Conservation (phyloP, 2,113 vertebrate genomes). For the Apodemus speciosus region DNA sequence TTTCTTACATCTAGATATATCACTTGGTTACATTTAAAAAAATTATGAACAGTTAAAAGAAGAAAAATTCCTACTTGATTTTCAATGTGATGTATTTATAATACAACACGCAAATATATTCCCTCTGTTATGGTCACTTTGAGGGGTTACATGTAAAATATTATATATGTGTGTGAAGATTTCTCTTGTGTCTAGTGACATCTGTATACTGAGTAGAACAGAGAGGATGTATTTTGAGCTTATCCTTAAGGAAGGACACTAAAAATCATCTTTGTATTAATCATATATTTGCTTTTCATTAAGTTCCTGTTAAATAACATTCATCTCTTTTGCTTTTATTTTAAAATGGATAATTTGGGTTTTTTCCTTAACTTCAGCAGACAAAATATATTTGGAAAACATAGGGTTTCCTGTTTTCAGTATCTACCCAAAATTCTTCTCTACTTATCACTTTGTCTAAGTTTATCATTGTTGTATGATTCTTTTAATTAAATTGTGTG, state of each 20-base stretch:
- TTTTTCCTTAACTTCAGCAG: neutral
- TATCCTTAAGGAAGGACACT: neutral
- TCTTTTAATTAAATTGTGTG: neutral
- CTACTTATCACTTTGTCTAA: neutral
- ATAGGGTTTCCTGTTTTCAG: neutral
- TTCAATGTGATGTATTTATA: neutral
- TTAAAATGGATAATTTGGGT: neutral
- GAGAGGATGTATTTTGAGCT: neutral
- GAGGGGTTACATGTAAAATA: neutral
- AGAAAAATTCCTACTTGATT: no score
- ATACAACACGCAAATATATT: neutral
- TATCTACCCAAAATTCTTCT: neutral
- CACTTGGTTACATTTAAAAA: no score
- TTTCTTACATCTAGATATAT: neutral
- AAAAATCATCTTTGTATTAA: neutral
- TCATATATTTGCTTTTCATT: neutral
- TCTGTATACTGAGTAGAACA: neutral
- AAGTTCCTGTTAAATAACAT: neutral
- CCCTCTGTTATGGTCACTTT: neutral
- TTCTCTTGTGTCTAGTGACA: neutral
- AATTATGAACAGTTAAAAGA: neutral
- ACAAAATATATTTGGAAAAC: neutral
- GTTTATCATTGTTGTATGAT: neutral
- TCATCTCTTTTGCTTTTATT: neutral
- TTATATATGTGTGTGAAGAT: neutral